Base-by-base conservation (phyloP, 1,140 invertebrate species). In the Mercenaria mercenaria region DNA sequence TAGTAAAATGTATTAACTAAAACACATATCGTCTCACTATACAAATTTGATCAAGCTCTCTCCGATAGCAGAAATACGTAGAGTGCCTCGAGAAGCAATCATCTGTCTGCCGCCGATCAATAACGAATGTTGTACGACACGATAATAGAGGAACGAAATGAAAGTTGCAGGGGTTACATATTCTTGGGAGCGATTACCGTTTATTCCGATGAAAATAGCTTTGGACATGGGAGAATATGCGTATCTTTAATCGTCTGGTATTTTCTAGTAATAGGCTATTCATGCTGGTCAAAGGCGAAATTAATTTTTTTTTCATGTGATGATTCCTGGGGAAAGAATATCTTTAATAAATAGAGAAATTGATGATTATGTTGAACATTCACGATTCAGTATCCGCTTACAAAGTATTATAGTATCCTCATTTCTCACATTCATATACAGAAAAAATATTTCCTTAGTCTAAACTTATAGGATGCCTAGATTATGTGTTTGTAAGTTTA, bases 221-320 rank as follows among this genome's bases (percentile, higher is more conserved):
- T 79, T 23, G 76, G 76, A 56, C 76, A 79, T 52, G 47, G 50
- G 76, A 47, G 32, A 52, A 79, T n/a, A 79, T 59, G 76, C 26
- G 76, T 79, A 79, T 79, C 76, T 52, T 23, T 59, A 79, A 52
- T 79, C 26, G 76, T 79, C 76, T 79, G 47, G 47, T 79, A 29
- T 79, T 56, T 37, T 13, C 18, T 39, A 39, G 67, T 39, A 72
- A 72, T 72, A 39, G 67, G 15, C 34, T 37, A 56, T 79, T 79
- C n/a, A 50, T 79, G 8, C 4, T 79, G 76, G 76, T 79, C 76
- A 79, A 50, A 79, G 76, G 76, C 50, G 76, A 79, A 79, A 79
- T 79, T 79, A 50, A 79, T 79, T 59, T 79, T 79, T 76, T 79
- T 79, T 15, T 18, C n/a, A n/a, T 56, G 34, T 23, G 67, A 6